Percentiles rank a stretch among this genome's conserved stretches.
Evolutionary conservation across 2,113 vertebrate species (phyloP).

Genomic region (Odocoileus virginianus): DNA sequence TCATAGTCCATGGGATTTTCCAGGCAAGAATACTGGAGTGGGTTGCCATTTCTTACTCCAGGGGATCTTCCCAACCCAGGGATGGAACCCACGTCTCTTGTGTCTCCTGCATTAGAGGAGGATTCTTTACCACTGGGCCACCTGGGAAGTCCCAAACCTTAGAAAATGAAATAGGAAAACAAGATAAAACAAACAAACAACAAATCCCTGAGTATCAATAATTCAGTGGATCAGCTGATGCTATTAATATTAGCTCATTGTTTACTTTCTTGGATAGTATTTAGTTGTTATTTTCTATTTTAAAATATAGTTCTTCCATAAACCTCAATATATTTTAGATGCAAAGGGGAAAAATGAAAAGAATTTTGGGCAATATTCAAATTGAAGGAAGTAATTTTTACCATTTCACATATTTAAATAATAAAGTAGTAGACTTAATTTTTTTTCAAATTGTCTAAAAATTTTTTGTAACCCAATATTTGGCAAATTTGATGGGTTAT

Average conservation of each 20-base stretch:
- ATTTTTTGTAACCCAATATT: not conserved
- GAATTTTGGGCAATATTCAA: not conserved
- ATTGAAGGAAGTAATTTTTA: not conserved
- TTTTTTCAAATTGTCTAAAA: not conserved
- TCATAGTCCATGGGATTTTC: not conserved
- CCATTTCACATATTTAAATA: not conserved
- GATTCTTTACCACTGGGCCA: not conserved
- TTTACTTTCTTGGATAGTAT: not conserved
- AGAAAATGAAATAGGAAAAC: not conserved
- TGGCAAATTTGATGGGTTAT: not conserved
- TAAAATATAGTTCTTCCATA: not conserved
- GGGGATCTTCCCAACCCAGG: not conserved
- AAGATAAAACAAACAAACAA: not conserved
- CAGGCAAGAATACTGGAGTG: not conserved
- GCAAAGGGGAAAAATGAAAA: not conserved
- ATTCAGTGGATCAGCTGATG: not conserved
- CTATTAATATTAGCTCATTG: not conserved
- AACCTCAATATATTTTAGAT: not conserved
- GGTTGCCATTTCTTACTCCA: not conserved
- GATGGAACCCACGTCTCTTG: not conserved
- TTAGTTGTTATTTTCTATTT: not conserved
- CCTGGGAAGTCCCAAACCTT: not conserved
- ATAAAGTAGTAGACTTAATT: not conserved
- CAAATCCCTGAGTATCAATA: not conserved
- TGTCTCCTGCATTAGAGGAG: not conserved